Evolutionary conservation across 1,140 invertebrate species (phyloP).

Genomic region (Heliconius himera): DNA sequence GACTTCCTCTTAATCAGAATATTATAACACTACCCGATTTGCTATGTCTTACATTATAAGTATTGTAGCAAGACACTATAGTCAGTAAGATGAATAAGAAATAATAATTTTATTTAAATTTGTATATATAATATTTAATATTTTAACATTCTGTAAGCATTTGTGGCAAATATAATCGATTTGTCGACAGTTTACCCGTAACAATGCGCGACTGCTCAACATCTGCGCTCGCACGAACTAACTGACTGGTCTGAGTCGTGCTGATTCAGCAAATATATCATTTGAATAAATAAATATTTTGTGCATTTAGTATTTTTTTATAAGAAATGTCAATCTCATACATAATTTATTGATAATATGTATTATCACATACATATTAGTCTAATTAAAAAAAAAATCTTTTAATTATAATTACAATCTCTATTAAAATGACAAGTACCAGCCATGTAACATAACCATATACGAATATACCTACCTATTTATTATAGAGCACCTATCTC

Average conservation of each 20-base stretch:
- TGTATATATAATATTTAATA: background rate
- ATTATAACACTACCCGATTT: background rate
- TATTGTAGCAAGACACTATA: background rate
- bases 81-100: background rate
- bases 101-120: background rate
- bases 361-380: too few relatives aligned
- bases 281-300: constrained; percentile 1
- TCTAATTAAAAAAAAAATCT: too few relatives aligned
- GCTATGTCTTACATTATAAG: background rate
- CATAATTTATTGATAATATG: too few relatives aligned
- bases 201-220: constrained; percentile 23
- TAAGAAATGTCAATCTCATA: background rate
- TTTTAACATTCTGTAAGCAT: constrained; percentile 15
- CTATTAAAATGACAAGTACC: too few relatives aligned
- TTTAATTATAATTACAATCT: too few relatives aligned
- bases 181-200: constrained; percentile 28
- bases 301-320: background rate
- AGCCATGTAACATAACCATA: too few relatives aligned
- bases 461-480: too few relatives aligned
- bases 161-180: constrained; percentile 37
- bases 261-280: background rate
- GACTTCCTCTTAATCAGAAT: background rate
- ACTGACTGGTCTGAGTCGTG: background rate
- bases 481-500: too few relatives aligned
- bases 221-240: constrained; percentile 20